Evolutionary conservation across 2,113 vertebrate genomes (phyloP), one percentile per base, ranked within the genome.

Genomic region (Bujurquina vittata): DNA sequence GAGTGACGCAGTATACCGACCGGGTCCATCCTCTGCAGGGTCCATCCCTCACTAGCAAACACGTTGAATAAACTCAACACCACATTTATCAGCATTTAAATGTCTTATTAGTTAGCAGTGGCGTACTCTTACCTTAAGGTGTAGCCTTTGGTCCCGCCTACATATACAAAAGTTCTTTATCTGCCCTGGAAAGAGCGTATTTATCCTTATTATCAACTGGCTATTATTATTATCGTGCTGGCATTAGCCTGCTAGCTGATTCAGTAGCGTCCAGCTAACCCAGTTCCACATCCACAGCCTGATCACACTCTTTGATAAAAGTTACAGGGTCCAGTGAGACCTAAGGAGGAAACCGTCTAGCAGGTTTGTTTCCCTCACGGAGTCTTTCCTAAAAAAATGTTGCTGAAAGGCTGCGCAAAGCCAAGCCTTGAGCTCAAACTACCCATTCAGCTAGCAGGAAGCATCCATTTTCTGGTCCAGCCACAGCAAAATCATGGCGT

Each of bases 401-500:
- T 12, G 35, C 0, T 35, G 4, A 80, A 56, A 2, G 5, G 20
- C 35, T n/a, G 23, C 12, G 2, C 4, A 55, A 55, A 59, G 7
- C 4, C 46, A 8, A 23, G 4, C 4, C 5, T 3, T 3, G 11
- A 35, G 60, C 67, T 5, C 18, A 15, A 62, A 10, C 40, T 2
- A 58, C 26, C 23, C 29, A 17, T 37, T 62, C 23, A 62, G 20
- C 35, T 79, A 62, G 63, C 52, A 80, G 49, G n/a, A 75, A 88
- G 75, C 87, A 22, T 91, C 90, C 91, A 94, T 94, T 91, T 94
- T 94, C 92, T 93, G 40, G 20, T 86, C 29, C 52, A 26, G 77
- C 75, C 79, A 56, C 55, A 56, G 79, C 9, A 80, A 75, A 92
- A 92, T 90, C 91, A 93, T 94, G 93, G 90, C 92, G 92, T 56